Percentiles rank a stretch among this genome's conserved stretches.
phyloP scores from a whole-genome alignment of 2,113 vertebrate genomes.

The Procavia capensis region DNA sequence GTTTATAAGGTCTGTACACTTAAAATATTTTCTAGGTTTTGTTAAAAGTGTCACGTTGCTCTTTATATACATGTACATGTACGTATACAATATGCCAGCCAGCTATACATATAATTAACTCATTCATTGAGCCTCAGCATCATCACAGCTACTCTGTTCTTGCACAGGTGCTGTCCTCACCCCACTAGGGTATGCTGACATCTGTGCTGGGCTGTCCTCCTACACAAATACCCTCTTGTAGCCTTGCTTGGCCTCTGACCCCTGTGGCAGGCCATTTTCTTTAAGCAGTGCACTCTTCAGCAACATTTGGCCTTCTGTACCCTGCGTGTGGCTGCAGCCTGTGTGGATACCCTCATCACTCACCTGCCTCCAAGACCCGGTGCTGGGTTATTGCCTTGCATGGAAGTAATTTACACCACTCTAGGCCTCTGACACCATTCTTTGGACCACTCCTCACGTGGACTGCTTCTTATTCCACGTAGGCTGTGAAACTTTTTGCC shows the following conservation, averaged over 20 bases:
- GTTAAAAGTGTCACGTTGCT: neutral
- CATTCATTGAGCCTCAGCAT: neutral
- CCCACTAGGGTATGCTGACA: neutral
- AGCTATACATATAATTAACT: neutral
- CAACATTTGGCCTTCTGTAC: neutral
- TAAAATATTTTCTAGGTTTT: neutral
- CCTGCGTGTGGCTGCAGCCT: neutral
- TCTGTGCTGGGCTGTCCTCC: neutral
- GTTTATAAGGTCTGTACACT: constrained; percentile 93
- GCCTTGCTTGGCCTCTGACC: neutral
- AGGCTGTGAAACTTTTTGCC: neutral
- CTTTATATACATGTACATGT: neutral
- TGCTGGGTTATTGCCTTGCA: neutral
- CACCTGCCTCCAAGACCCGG: neutral
- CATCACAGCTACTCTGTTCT: rapidly evolving
- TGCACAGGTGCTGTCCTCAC: neutral
- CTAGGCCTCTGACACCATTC: neutral
- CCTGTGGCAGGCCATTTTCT: neutral
- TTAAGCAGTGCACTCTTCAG: neutral
- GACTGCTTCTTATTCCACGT: neutral
- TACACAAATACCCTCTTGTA: rapidly evolving
- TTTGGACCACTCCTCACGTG: neutral
- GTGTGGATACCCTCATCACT: neutral
- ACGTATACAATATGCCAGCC: no score
- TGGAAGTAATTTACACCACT: neutral